Evolutionary conservation across 2,797 vertebrate species (phyloP).

Genomic region (Miichthys miiuy): DNA sequence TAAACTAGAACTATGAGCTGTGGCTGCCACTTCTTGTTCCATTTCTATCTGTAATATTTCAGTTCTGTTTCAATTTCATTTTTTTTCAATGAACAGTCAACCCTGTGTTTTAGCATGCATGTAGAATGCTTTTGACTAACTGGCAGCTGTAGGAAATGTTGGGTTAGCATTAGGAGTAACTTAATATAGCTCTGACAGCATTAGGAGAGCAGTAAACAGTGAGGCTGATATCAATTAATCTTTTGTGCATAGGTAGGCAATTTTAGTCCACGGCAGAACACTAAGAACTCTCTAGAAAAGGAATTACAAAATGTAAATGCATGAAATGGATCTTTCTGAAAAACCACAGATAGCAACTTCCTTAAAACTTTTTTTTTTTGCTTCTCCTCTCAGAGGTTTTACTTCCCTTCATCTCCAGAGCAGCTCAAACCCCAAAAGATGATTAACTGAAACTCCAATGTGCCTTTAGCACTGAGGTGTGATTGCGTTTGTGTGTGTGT

Average conservation of each 20-base stretch:
- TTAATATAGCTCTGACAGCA: neutral
- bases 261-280: neutral
- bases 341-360: neutral
- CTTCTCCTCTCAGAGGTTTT: neutral
- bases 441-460: slow-evolving; percentile 73
- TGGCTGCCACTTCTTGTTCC: neutral
- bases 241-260: neutral
- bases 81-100: neutral
- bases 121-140: neutral
- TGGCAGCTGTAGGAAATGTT: neutral
- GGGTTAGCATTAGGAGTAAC: slow-evolving; percentile 5
- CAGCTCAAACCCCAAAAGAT: slow-evolving; percentile 49
- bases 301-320: slow-evolving; percentile 14
- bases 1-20: neutral
- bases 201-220: neutral
- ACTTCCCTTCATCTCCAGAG: slow-evolving; percentile 45
- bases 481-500: slow-evolving; percentile 29
- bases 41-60: neutral
- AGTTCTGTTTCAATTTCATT: neutral
- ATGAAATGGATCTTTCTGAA: neutral
- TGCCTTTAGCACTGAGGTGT: slow-evolving; percentile 74
- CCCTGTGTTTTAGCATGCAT: neutral
- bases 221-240: neutral
- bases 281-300: neutral
- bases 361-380: neutral